Conservation (phyloP, 2,797 vertebrate species). For the Erethizon dorsatum region DNA sequence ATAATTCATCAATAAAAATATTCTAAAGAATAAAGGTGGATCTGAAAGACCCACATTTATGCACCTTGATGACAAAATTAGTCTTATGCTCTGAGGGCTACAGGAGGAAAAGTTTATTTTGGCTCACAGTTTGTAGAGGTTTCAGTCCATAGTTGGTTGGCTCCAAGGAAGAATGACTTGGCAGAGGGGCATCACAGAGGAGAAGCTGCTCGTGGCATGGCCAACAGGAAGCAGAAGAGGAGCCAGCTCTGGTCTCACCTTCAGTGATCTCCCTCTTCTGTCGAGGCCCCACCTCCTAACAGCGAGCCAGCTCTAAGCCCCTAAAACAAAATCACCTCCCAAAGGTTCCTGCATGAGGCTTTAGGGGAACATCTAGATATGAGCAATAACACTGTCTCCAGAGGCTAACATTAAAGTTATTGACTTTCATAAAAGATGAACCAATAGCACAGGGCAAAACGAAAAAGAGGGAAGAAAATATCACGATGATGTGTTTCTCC, state of each 20-base stretch:
- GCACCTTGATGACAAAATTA: not conserved
- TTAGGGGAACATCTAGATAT: not conserved
- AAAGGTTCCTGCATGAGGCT: not conserved
- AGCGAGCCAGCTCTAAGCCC: not conserved
- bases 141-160: not conserved
- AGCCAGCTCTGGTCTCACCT: not conserved
- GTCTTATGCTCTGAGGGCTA: not conserved
- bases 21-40: not conserved
- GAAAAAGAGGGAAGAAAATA: not conserved
- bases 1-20: not conserved
- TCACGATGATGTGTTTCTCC: not conserved
- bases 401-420: conserved; percentile 48
- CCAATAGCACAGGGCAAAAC: not conserved
- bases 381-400: not conserved
- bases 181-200: not conserved
- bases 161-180: not conserved
- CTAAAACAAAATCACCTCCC: not conserved
- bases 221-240: not conserved
- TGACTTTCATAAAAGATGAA: conserved; percentile 28
- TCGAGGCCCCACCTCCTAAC: not conserved
- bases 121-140: not conserved
- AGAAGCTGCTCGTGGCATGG: not conserved
- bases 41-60: not conserved
- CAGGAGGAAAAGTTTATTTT: not conserved
- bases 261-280: not conserved